phyloP scores from a whole-genome alignment of 2,797 vertebrate species.

The Sebastes vulpes region DNA sequence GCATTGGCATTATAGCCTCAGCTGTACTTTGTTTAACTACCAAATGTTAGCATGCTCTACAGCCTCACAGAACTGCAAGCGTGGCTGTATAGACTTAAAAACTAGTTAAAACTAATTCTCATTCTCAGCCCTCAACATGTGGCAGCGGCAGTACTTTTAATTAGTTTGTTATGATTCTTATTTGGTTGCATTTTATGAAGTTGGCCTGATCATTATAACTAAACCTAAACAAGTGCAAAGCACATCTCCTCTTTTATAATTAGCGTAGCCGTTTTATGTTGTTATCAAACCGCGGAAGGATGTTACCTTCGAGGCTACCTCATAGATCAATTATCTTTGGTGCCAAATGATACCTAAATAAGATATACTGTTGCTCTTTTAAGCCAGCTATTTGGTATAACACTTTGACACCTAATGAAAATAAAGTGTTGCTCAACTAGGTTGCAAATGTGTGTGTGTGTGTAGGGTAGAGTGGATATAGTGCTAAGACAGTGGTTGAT shows the following conservation, averaged over 20 bases:
- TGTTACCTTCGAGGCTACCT: slow-evolving; percentile 46
- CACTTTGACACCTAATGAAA: slow-evolving; percentile 77
- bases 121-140: not conserved
- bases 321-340: slow-evolving; percentile 58
- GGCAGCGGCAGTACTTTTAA: not conserved
- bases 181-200: not conserved
- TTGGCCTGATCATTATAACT: not conserved
- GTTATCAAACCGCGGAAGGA: slow-evolving; percentile 33
- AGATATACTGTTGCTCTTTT: slow-evolving; percentile 71
- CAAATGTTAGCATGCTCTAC: not conserved
- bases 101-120: not conserved
- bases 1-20: not conserved
- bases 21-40: not conserved
- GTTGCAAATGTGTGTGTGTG: slow-evolving; percentile 46
- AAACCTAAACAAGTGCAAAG: not conserved
- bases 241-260: slow-evolving; percentile 18
- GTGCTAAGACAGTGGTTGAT: slow-evolving; percentile 59
- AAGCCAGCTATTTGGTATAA: slow-evolving; percentile 65
- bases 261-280: slow-evolving; percentile 17
- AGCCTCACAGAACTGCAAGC: not conserved
- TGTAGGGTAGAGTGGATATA: slow-evolving; percentile 25
- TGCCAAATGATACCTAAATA: slow-evolving; percentile 66
- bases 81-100: not conserved
- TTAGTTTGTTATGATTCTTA: not conserved
- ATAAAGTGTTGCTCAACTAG: slow-evolving; percentile 68